Evolutionary conservation across 2,797 vertebrate species (phyloP).

Genomic region (Tragopan temminckii): DNA sequence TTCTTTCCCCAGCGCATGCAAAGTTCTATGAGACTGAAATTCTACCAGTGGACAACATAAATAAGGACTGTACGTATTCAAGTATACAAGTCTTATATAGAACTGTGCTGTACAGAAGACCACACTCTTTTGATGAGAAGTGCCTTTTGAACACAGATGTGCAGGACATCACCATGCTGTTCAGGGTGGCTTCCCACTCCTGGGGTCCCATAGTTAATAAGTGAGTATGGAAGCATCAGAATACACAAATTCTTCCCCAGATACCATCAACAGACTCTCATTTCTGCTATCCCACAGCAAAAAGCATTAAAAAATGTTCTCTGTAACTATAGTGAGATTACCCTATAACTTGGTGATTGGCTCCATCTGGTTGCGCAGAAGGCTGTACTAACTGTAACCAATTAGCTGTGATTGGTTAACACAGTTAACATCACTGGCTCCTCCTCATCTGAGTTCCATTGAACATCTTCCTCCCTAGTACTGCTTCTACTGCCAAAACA

Average conservation of each 20-base stretch:
- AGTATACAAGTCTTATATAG: background rate
- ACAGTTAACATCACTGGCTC: rapidly evolving
- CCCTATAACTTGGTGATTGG: rapidly evolving
- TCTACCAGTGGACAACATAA: background rate
- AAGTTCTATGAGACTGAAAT: background rate
- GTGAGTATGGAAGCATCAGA: background rate
- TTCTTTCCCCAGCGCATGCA: background rate
- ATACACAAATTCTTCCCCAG: background rate
- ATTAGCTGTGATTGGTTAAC: background rate
- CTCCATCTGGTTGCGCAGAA: background rate
- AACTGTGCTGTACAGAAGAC: too few relatives aligned
- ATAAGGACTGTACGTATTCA: rapidly evolving
- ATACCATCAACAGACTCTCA: background rate
- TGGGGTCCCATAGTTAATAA: rapidly evolving
- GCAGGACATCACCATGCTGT: background rate
- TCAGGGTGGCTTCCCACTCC: background rate
- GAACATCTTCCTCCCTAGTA: background rate
- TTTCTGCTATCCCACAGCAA: rapidly evolving
- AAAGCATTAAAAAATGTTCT: background rate
- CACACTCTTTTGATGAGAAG: background rate
- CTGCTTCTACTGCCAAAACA: background rate
- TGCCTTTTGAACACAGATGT: background rate
- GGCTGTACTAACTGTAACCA: rapidly evolving
- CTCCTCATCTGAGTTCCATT: background rate
- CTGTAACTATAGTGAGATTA: rapidly evolving